These are phyloP conservation scores for Drosophila macrospina DNA, from an alignment of 2,888 invertebrate genomes.

Conservation along the genomic window DNA sequence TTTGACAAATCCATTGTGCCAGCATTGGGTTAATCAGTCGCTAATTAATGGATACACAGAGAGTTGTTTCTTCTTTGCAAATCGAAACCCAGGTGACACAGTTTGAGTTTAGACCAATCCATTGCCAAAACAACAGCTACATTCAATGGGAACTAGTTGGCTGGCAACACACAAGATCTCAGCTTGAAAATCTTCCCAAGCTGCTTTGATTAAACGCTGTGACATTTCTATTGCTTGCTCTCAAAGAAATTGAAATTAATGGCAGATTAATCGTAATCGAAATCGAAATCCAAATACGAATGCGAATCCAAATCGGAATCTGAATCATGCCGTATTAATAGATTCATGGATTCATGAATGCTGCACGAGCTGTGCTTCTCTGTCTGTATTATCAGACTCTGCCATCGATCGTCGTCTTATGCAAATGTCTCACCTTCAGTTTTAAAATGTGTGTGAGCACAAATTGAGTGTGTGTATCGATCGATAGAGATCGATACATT, in stretches of 20 bases:
- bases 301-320: slow-evolving; percentile 3
- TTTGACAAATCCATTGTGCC: slow-evolving; percentile 49
- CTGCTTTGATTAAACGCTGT: slow-evolving; percentile 75
- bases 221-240: slow-evolving; percentile 72
- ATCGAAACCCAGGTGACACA: slow-evolving; percentile 35
- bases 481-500: slow-evolving; percentile 8
- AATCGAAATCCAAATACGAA: slow-evolving; percentile 34
- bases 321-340: slow-evolving; percentile 57
- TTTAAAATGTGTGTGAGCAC: neutral
- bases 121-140: slow-evolving; percentile 7
- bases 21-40: slow-evolving; percentile 31
- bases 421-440: slow-evolving; percentile 40
- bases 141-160: slow-evolving; percentile 69
- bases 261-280: slow-evolving; percentile 69
- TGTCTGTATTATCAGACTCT: slow-evolving; percentile 28
- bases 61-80: slow-evolving; percentile 16
- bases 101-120: slow-evolving; percentile 23
- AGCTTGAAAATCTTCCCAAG: slow-evolving; percentile 70
- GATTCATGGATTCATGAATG: slow-evolving; percentile 38
- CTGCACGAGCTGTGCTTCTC: slow-evolving; percentile 5
- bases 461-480: neutral
- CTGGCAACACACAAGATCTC: slow-evolving; percentile 19
- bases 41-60: slow-evolving; percentile 47
- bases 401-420: slow-evolving; percentile 37
- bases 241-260: slow-evolving; percentile 70